These are phyloP conservation scores for Patella caerulea DNA, from an alignment of 2,888 invertebrate species.

Conservation along the genomic window DNA sequence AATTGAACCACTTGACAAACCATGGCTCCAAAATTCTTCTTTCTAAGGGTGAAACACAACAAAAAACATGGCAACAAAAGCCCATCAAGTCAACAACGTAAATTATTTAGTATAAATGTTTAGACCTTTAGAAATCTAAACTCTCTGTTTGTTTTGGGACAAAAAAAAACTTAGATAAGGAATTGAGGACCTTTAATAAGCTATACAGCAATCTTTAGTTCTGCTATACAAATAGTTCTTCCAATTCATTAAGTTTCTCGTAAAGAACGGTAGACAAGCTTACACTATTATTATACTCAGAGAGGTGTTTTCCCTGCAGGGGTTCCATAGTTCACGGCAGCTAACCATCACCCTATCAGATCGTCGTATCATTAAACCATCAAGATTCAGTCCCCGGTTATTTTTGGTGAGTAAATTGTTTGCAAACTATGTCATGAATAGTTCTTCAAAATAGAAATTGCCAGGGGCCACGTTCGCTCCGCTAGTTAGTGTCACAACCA, in stretches of 20 bases:
- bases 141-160: too few species aligned
- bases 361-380: conserved; percentile 9
- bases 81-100: too few species aligned
- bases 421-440: conserved; percentile 13
- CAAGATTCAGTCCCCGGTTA: not conserved
- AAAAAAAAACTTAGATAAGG: too few species aligned
- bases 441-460: conserved; percentile 13
- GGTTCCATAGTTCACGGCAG: not conserved
- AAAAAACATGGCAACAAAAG: too few species aligned
- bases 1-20: too few species aligned
- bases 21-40: too few species aligned
- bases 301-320: conserved; percentile 2
- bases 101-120: too few species aligned
- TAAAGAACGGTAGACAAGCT: not conserved
- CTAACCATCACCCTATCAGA: conserved; percentile 4
- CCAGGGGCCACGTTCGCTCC: conserved; percentile 8
- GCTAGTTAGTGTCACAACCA: conserved; percentile 10
- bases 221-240: not conserved
- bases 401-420: conserved; percentile 12
- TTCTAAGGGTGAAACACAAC: too few species aligned
- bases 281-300: not conserved
- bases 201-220: not conserved
- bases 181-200: not conserved
- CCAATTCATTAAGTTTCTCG: not conserved
- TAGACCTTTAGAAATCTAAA: too few species aligned